Percentiles rank a stretch among this genome's conserved stretches.
These are phyloP conservation scores for Autographa pulchrina DNA, from an alignment of 2,888 invertebrate genomes.

Conservation along the genomic window DNA sequence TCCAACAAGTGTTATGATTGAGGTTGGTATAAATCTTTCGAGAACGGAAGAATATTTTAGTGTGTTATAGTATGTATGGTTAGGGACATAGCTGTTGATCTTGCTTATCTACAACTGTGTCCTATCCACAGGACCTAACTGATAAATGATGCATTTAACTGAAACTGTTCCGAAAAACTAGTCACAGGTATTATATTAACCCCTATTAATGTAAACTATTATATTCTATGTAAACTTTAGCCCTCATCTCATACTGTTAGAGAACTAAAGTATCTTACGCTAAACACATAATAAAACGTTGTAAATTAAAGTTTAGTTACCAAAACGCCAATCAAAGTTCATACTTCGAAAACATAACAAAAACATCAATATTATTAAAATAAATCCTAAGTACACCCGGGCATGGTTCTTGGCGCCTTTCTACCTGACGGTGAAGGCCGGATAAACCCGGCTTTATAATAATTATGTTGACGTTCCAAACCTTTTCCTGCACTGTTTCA, in stretches of 20 bases:
- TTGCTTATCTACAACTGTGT: too few relatives aligned
- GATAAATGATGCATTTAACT: too few relatives aligned
- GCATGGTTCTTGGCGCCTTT: neutral
- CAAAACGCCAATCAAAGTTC: too few relatives aligned
- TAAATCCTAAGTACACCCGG: neutral
- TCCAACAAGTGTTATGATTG: constrained; percentile 21
- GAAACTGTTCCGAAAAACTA: too few relatives aligned
- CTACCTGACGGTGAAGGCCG: neutral
- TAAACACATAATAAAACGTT: neutral
- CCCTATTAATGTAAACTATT: too few relatives aligned
- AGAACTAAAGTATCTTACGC: too few relatives aligned
- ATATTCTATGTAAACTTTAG: too few relatives aligned
- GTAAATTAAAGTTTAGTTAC: neutral
- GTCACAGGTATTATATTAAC: too few relatives aligned
- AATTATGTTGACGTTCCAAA: constrained; percentile 1
- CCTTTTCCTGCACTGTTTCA: neutral
- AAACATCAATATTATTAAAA: neutral
- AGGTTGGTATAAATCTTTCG: constrained; percentile 34
- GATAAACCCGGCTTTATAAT: constrained; percentile 4
- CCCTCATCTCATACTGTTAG: too few relatives aligned
- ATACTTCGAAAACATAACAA: neutral
- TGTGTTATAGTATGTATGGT: too few relatives aligned
- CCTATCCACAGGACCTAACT: too few relatives aligned
- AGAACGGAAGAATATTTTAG: neutral
- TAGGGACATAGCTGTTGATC: too few relatives aligned